Evolutionary conservation across 53 echinoderm and acorn worm genomes (phyloP).

Genomic region (Echinarachnius parma): DNA sequence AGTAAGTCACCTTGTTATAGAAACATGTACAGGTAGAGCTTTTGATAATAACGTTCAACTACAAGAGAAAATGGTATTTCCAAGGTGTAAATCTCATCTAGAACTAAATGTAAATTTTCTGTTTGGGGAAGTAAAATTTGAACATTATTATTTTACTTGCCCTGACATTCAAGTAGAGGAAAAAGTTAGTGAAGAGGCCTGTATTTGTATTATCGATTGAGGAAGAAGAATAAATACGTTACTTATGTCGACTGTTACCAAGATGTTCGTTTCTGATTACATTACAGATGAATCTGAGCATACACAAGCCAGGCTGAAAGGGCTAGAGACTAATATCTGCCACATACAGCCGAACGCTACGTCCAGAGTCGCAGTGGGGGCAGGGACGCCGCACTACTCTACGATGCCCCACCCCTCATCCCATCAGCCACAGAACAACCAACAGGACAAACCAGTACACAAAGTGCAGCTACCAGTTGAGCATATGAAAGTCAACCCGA

Average conservation of each 20-base stretch:
- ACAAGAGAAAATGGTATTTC: no score
- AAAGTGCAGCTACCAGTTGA: slow-evolving; percentile 74
- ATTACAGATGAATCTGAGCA: slow-evolving; percentile 73
- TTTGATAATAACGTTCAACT: no score
- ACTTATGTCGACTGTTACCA: no score
- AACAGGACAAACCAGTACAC: slow-evolving; percentile 55
- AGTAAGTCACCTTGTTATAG: slow-evolving; percentile 38
- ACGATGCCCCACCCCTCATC: neutral
- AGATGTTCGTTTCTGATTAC: neutral
- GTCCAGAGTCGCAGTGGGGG: slow-evolving; percentile 2
- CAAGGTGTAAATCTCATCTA: no score
- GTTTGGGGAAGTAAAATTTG: no score
- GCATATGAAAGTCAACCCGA: slow-evolving; percentile 78
- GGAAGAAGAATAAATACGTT: no score
- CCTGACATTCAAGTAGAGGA: no score
- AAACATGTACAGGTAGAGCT: no score
- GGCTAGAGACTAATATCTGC: slow-evolving; percentile 81
- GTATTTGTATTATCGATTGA: no score
- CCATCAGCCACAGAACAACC: slow-evolving; percentile 63
- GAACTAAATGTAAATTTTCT: no score
- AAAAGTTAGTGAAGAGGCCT: no score
- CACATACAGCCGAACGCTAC: slow-evolving; percentile 65
- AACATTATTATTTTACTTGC: no score
- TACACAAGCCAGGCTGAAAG: slow-evolving; percentile 90
- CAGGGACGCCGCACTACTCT: neutral